Evolutionary conservation across 2,113 vertebrate genomes (phyloP), one percentile per base, ranked within the genome.

Genomic region (Meriones unguiculatus): DNA sequence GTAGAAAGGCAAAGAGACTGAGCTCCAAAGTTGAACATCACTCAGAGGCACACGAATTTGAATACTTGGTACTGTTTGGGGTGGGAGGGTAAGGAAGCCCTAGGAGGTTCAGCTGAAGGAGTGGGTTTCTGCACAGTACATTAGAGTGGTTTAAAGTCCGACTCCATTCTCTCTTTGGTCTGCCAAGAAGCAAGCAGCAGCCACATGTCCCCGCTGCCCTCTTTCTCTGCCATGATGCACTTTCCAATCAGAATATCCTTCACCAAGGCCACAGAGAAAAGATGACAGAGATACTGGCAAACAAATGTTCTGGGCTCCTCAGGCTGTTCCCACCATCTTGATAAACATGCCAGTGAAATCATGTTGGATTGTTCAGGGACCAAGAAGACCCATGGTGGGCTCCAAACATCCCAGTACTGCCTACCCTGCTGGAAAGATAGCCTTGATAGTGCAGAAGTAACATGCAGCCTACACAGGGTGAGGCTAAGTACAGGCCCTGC

Each of bases 281-380:
- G 98, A 97, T 97, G 97, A 97, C 64, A 92, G 92, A 85, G 88
- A 95, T 84, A 96, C 87, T 70, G 90, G 93, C 75, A 97, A 97
- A 95, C 11, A 32, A 88, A 90, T 91, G 91, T 54, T 87, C 96
- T 97, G 93, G 97, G 97, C 94, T 97, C 94, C 85, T 98, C 96
- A 98, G 97, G 97, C 97, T 96, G 97, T 97, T 97, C 97, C 96
- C 46, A 92, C 94, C 96, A 89, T 98, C 94, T 95, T 96, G 41
- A 88, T 89, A 96, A 97, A 97, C 97, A 95, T 86, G 91, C 89
- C 94, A 97, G 96, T 93, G 94, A 97, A 95, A 97, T 98, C 97
- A 96, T 96, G 81, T 86, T 97, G 97, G 93, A 94, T 97, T 84
- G 69, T 96, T 97, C 73, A 97, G 3, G 93, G 91, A 89, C 87